Evolutionary conservation across 2,888 invertebrate species (phyloP), one percentile per base, ranked within the genome.

Genomic region (Platyscelio sp.): DNA sequence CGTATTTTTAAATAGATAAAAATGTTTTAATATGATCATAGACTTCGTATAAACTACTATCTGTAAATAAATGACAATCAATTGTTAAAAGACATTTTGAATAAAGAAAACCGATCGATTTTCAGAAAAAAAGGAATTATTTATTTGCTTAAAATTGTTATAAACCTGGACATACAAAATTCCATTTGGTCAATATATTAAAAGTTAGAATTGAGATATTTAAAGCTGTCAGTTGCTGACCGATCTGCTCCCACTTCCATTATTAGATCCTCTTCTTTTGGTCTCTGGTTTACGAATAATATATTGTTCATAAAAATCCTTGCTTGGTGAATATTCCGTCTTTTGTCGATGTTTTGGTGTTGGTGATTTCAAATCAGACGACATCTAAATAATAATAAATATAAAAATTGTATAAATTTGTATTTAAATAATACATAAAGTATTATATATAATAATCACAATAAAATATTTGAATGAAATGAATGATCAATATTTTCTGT

Each of bases 241-340:
- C 3, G 92, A 92, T 86, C 93, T 89, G 70, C 90, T 92, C 13
- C 90, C 90, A 85, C 91, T 93, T 58, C 91, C 92, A 56, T 88
- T 87, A 3, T 89, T 88, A 3, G 90, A 90, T n/a, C 90, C 89
- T 38, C 89, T 84, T 51, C 88, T 72, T 9, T 77, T 76, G 2
- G n/a, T 18, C 71, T 90, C 80, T 76, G 86, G 22, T 76, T 88
- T 90, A 18, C 92, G 92, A 18, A 89, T 90, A 20, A 91, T 88
- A 0, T 93, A 93, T 67, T 93, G 93, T 22, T 92, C 92, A 43
- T 91, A 93, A 15, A 89, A 87, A 60, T 93, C 92, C 76, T 93
- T n/a, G 81, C 86, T 78, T 13, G 83, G 51, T 65, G 79, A 58
- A 63, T 74, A 70, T n/a, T 87, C 87, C 4, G 6, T 2, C 27